Evolutionary conservation across 2,888 invertebrate genomes (phyloP).

Genomic region (Villa cingulata): DNA sequence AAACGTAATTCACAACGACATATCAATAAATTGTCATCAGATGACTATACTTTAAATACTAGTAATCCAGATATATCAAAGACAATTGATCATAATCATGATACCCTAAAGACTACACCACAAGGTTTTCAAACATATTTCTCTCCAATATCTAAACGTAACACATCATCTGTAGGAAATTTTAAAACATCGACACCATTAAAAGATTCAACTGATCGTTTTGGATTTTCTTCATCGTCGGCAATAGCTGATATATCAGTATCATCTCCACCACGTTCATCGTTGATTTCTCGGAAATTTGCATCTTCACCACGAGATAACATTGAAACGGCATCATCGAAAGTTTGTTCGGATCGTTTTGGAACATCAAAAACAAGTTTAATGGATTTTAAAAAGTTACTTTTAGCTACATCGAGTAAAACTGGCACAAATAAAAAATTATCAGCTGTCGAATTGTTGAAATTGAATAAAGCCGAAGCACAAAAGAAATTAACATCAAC

Average conservation of each 20-base stretch:
- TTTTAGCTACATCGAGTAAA: constrained; percentile 63
- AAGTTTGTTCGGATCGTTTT: constrained; percentile 49
- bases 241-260: no score
- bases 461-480: constrained; percentile 39
- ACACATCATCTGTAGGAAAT: neutral
- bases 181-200: neutral
- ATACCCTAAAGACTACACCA: neutral
- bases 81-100: neutral
- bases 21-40: neutral
- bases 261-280: neutral
- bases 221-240: neutral
- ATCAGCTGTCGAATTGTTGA: constrained; percentile 68
- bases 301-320: neutral
- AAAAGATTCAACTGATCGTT: neutral
- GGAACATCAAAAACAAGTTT: constrained; percentile 62
- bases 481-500: constrained; percentile 37
- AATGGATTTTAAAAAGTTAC: constrained; percentile 68
- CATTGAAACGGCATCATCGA: constrained; percentile 14
- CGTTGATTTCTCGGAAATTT: neutral
- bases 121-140: neutral
- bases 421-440: constrained; percentile 43
- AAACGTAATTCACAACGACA: neutral
- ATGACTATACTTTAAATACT: neutral
- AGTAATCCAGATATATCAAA: neutral
- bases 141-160: neutral